Evolutionary conservation across 2,888 invertebrate species (phyloP).

Genomic region (Salpingus planirostris): DNA sequence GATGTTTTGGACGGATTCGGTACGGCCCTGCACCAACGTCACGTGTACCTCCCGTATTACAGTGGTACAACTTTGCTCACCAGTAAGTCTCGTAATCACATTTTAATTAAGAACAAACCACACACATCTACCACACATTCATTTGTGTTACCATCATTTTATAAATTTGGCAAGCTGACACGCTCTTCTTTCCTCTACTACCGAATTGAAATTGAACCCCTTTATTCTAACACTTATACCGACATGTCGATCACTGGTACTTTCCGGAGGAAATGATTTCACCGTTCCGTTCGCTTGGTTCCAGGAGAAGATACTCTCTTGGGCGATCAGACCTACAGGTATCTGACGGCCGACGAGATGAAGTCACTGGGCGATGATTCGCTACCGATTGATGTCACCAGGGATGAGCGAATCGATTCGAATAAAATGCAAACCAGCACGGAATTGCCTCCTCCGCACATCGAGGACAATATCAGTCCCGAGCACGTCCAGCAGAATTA

Average conservation of each 20-base stretch:
- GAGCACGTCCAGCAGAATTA: slow-evolving; percentile 48
- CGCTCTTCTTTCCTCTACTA: slow-evolving; percentile 7
- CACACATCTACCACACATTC: slow-evolving; percentile 9
- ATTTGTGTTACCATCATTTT: too few relatives aligned
- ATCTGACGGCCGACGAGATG: slow-evolving; percentile 92
- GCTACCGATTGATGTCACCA: slow-evolving; percentile 84
- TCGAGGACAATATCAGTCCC: slow-evolving; percentile 55
- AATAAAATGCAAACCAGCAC: slow-evolving; percentile 47
- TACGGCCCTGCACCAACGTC: slow-evolving; percentile 65
- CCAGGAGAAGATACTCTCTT: slow-evolving; percentile 85
- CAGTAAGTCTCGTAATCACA: slow-evolving; percentile 76
- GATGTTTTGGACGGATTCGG: slow-evolving; percentile 51
- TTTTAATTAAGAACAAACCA: too few relatives aligned
- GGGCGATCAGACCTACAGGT: slow-evolving; percentile 84
- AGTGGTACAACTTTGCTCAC: slow-evolving; percentile 70
- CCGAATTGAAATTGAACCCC: too few relatives aligned
- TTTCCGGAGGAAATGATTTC: too few relatives aligned
- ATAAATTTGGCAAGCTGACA: slow-evolving; percentile 20
- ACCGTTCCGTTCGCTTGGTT: slow-evolving; percentile 14
- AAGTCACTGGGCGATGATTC: slow-evolving; percentile 91
- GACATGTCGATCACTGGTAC: too few relatives aligned
- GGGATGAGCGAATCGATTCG: slow-evolving; percentile 78
- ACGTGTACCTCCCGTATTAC: slow-evolving; percentile 77
- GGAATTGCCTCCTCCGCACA: slow-evolving; percentile 45
- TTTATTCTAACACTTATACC: too few relatives aligned